A percentile compares a stretch with the other conserved stretches of the same genome.
These are phyloP conservation scores for Linnaemya vulpina DNA, from an alignment of 2,888 invertebrate genomes.

Conservation along the genomic window DNA sequence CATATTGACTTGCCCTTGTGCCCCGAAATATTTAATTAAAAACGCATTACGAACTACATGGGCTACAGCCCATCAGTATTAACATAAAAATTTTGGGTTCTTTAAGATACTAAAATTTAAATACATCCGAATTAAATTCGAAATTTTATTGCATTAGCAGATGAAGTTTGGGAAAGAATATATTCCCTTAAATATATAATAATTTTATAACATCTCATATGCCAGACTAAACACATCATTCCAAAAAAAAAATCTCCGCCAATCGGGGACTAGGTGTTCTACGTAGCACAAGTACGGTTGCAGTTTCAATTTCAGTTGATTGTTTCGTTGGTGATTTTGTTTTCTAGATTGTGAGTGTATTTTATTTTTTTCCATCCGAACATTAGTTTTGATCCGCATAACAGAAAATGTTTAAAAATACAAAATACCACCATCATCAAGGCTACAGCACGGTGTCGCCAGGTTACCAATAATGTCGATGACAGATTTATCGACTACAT, in stretches of 20 bases:
- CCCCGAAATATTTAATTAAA: too few relatives aligned
- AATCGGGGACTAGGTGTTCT: background rate
- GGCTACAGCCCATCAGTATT: too few relatives aligned
- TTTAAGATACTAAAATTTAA: too few relatives aligned
- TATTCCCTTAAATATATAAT: too few relatives aligned
- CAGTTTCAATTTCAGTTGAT: slow-evolving; percentile 31
- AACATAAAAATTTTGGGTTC: too few relatives aligned
- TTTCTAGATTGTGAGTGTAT: background rate
- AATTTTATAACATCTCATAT: too few relatives aligned
- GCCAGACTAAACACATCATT: too few relatives aligned
- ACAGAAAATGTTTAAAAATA: slow-evolving; percentile 43
- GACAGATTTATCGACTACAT: slow-evolving; percentile 64
- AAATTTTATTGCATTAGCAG: too few relatives aligned
- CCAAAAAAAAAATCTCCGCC: background rate
- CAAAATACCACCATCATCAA: slow-evolving; percentile 53
- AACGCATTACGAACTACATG: too few relatives aligned
- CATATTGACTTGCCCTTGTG: too few relatives aligned
- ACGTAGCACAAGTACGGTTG: background rate
- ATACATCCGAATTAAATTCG: too few relatives aligned
- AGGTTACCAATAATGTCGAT: slow-evolving; percentile 58
- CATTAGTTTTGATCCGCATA: slow-evolving; percentile 39
- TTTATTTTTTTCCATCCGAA: background rate
- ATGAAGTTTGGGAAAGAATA: too few relatives aligned
- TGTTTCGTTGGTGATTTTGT: slow-evolving; percentile 36
- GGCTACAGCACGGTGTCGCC: slow-evolving; percentile 62